phyloP scores from a whole-genome alignment of 2,797 vertebrate genomes.

The Gallirallus australis region DNA sequence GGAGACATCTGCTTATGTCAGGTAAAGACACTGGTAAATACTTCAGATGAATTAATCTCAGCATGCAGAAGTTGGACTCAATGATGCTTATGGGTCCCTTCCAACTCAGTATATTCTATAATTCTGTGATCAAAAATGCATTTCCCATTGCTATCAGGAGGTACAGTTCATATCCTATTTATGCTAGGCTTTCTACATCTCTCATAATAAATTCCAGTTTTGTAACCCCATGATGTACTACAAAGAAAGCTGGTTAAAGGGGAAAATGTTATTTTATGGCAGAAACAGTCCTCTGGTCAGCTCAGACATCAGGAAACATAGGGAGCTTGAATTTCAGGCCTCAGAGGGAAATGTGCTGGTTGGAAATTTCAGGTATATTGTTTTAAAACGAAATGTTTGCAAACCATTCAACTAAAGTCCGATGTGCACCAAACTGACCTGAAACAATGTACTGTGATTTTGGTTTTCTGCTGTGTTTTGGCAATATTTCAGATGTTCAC shows the following conservation, averaged over 20 bases:
- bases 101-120: too few relatives aligned
- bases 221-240: neutral
- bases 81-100: too few relatives aligned
- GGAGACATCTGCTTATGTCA: neutral
- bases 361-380: neutral
- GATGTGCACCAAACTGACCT: neutral
- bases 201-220: neutral
- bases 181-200: neutral
- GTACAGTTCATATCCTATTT: neutral
- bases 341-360: neutral
- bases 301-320: neutral
- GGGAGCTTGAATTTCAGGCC: neutral
- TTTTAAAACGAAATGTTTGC: constrained; percentile 24
- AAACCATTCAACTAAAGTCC: neutral
- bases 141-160: neutral
- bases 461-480: constrained; percentile 3
- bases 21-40: neutral
- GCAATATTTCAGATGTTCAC: neutral
- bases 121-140: neutral
- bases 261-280: neutral
- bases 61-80: too few relatives aligned
- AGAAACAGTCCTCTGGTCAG: neutral
- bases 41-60: neutral
- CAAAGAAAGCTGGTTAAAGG: neutral
- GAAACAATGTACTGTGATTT: neutral